Base-by-base conservation (phyloP, 2,113 vertebrate species). In the Aix galericulata region DNA sequence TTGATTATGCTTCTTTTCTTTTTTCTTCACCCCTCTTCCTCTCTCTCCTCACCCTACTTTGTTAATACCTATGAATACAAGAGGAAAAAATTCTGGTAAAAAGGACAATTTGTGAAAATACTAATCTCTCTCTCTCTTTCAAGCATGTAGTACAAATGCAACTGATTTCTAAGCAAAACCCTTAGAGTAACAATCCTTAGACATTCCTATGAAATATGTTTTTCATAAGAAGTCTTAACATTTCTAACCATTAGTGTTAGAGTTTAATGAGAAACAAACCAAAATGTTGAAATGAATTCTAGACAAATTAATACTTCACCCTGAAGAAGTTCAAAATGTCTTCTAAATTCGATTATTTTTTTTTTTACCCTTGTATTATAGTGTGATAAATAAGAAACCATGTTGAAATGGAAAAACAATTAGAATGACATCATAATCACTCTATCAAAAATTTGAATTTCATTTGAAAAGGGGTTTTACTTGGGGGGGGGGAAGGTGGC, bases 21-120 rank as follows among this genome's bases (percentile, higher is more conserved):
- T 23, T 14, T 23, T 25, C 6, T 7, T 11, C 50, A 25, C 50
- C 12, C 3, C 7, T 27, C 25, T 27, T 12, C 17, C 60, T 11
- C 13, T 11, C 36, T 40, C 36, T 25, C 50, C 22, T 23, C 3
- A 18, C 12, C 0, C 0, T 3, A 9, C 21, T 80, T 68, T 21
- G 52, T n/a, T 17, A 66, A 69, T 15, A 53, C 17, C 12, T 50
- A 77, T 73, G 68, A 60, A 58, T 17, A n/a, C 0, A 27, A 64
- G 29, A 36, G 11, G 56, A 88, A 71, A 81, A 79, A 38, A 63
- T 2, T 52, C 10, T 58, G 12, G 6, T 73, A 38, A 52, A 82
- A 76, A 52, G 6, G 4, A 8, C 2, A 62, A 27, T 71, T 72
- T 72, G 4, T 75, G 34, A 68, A 79, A 87, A 72, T 82, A 48